phyloP scores from a whole-genome alignment of 2,888 invertebrate species.

The Tromatobia lineatoria region DNA sequence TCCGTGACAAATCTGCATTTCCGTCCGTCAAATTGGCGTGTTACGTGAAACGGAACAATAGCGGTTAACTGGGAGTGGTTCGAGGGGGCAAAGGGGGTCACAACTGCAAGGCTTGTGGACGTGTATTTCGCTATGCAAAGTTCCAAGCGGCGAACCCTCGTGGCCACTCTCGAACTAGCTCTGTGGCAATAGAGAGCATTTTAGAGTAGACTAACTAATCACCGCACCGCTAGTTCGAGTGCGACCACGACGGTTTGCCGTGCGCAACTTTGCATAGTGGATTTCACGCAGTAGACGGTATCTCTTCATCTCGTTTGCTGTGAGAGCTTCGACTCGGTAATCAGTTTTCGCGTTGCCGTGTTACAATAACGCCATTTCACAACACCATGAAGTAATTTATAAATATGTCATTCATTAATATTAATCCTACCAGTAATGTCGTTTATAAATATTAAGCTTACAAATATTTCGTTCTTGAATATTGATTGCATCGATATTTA shows the following conservation, averaged over 20 bases:
- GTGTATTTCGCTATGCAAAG: slow-evolving; percentile 27
- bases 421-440: no score
- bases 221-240: slow-evolving; percentile 33
- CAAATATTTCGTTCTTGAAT: no score
- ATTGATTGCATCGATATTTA: no score
- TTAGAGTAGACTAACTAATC: slow-evolving; percentile 23
- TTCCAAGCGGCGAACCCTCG: slow-evolving; percentile 23
- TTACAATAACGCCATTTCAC: neutral
- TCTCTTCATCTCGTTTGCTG: slow-evolving; percentile 18
- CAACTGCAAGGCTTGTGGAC: slow-evolving; percentile 2
- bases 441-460: no score
- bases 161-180: slow-evolving; percentile 23
- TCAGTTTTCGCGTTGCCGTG: slow-evolving; percentile 21
- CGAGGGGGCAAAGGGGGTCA: neutral
- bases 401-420: no score
- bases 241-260: slow-evolving; percentile 22
- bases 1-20: neutral
- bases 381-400: neutral
- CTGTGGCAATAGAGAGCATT: slow-evolving; percentile 28
- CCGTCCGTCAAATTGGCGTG: neutral
- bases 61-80: slow-evolving; percentile 12
- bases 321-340: slow-evolving; percentile 14
- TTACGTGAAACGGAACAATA: slow-evolving; percentile 14
- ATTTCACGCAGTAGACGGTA: slow-evolving; percentile 2
- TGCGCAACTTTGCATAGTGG: slow-evolving; percentile 21